Conservation (phyloP, 2,888 invertebrate species). For the Notodonta ziczac region DNA sequence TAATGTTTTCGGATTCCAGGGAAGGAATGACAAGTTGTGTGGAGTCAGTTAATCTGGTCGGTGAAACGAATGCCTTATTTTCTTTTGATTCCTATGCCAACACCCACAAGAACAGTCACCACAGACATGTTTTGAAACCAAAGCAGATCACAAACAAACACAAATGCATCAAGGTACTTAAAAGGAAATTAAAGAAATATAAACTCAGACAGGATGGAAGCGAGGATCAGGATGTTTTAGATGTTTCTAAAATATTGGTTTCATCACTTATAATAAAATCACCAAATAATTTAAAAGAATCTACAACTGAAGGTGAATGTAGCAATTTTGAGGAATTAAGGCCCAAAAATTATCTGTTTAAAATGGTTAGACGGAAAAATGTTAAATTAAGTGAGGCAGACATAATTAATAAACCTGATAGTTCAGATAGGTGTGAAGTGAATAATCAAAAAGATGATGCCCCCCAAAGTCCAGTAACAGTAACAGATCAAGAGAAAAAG, state of each 20-base stretch:
- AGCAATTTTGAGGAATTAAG: conserved; percentile 41
- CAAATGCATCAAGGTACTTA: conserved; percentile 62
- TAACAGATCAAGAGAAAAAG: conserved; percentile 55
- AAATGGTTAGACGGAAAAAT: conserved; percentile 66
- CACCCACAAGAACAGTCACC: conserved; percentile 30
- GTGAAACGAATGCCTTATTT: conserved; percentile 31
- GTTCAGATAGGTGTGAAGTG: conserved; percentile 8
- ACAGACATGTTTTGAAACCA: conserved; percentile 47
- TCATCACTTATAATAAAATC: conserved; percentile 64
- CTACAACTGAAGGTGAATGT: conserved; percentile 15
- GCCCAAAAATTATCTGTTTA: conserved; percentile 67
- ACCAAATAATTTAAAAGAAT: conserved; percentile 44
- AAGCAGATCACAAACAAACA: conserved; percentile 61
- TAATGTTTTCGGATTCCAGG: conserved; percentile 49
- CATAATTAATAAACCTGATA: conserved; percentile 17
- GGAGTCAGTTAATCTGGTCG: conserved; percentile 32
- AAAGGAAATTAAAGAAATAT: conserved; percentile 71
- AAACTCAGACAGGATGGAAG: conserved; percentile 70
- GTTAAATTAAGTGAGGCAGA: conserved; percentile 26
- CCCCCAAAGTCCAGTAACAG: conserved; percentile 17
- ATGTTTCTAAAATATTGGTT: conserved; percentile 66
- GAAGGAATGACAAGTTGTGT: conserved; percentile 69
- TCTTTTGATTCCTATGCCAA: conserved; percentile 25
- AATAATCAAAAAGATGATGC: conserved; percentile 21
- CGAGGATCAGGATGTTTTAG: conserved; percentile 73